Conservation (phyloP, 1,140 invertebrate species). For the Asobara japonica region DNA sequence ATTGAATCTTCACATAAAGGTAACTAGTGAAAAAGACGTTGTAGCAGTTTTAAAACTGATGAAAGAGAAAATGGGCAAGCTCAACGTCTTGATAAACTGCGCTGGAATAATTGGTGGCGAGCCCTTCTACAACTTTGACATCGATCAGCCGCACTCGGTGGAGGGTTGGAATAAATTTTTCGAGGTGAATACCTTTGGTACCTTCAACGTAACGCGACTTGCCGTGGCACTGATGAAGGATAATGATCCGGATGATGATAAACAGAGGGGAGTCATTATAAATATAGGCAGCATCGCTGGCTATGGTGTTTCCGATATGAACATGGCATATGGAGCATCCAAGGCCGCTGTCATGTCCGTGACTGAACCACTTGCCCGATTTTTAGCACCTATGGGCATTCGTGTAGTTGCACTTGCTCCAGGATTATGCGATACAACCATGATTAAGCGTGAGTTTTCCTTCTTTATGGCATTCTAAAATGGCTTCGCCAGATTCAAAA, state of each 20-base stretch:
- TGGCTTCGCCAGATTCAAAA: too few species aligned
- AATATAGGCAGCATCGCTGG: constrained; percentile 97
- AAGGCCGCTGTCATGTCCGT: constrained; percentile 91
- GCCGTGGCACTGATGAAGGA: constrained; percentile 81
- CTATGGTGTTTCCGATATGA: constrained; percentile 95
- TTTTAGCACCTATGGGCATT: constrained; percentile 78
- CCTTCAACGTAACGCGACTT: constrained; percentile 93
- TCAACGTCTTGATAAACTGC: constrained; percentile 93
- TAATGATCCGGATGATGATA: constrained; percentile 83
- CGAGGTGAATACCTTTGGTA: constrained; percentile 87
- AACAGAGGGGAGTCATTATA: constrained; percentile 90
- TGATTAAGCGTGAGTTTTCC: constrained; percentile 66
- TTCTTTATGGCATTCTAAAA: neutral
- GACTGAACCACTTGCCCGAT: constrained; percentile 93
- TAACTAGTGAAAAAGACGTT: constrained; percentile 70
- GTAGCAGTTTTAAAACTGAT: constrained; percentile 76
- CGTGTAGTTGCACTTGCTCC: constrained; percentile 85
- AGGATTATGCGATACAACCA: constrained; percentile 92
- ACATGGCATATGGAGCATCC: constrained; percentile 90
- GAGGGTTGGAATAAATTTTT: constrained; percentile 72
- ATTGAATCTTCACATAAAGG: too few species aligned
- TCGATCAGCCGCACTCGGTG: constrained; percentile 76
- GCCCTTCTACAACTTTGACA: constrained; percentile 92
- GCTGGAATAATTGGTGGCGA: constrained; percentile 91
- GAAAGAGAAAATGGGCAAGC: constrained; percentile 82